A percentile compares a stretch with the other conserved stretches of the same genome.
These are phyloP conservation scores for Mormyrops boulengeri DNA, from an alignment of 2,797 vertebrate species.

Conservation along the genomic window DNA sequence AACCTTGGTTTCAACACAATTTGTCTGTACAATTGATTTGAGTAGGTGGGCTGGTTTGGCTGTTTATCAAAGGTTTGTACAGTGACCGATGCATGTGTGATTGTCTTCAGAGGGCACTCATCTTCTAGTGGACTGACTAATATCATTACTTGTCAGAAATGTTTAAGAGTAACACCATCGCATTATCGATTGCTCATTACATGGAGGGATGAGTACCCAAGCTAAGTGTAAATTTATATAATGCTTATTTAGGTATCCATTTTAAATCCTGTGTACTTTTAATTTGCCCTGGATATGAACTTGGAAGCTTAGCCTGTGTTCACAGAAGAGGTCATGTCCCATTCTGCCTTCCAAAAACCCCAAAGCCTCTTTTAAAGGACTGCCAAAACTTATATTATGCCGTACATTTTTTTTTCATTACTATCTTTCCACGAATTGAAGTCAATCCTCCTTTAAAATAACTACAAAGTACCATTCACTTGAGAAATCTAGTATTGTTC, in stretches of 20 bases:
- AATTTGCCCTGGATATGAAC: constrained; percentile 8
- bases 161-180: not conserved
- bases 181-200: not conserved
- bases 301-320: not conserved
- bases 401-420: not conserved
- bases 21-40: not conserved
- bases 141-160: not conserved
- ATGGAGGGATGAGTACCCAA: not conserved
- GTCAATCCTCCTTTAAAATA: not conserved
- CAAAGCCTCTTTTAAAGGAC: constrained; percentile 6
- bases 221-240: not conserved
- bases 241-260: not conserved
- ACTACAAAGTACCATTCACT: not conserved
- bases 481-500: not conserved
- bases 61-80: not conserved
- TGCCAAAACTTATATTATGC: not conserved
- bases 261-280: not conserved
- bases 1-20: not conserved
- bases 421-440: not conserved
- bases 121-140: not conserved
- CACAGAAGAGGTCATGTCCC: not conserved
- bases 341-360: not conserved
- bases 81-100: not conserved
- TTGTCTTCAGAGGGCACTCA: not conserved
- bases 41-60: not conserved